Conservation (phyloP, 2,113 vertebrate species). For the Probosciger aterrimus region DNA sequence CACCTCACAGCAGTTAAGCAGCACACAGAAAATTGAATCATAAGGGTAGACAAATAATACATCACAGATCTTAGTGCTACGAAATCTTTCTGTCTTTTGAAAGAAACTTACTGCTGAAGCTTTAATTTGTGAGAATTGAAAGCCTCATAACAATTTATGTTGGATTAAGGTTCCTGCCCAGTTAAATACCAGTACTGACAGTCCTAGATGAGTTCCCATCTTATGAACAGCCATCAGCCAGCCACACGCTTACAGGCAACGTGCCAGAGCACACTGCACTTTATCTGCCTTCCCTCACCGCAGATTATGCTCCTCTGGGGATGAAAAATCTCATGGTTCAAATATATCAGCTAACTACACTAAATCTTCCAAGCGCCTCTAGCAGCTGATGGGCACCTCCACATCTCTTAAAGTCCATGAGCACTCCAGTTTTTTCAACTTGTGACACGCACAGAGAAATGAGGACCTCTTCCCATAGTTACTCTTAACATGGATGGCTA, state of each 20-base stretch:
- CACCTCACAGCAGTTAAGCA: background rate
- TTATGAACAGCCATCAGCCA: background rate
- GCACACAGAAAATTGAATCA: constrained; percentile 41
- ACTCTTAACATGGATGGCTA: background rate
- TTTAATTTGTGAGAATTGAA: constrained; percentile 53
- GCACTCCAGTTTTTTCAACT: background rate
- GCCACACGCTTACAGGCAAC: background rate
- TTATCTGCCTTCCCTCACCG: background rate
- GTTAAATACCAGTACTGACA: constrained; percentile 27
- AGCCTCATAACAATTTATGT: constrained; percentile 40
- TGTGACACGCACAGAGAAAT: background rate
- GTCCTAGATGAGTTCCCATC: background rate
- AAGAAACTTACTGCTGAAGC: constrained; percentile 25
- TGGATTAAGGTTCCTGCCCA: constrained; percentile 45
- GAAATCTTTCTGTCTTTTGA: constrained; percentile 20
- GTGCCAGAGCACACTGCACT: background rate
- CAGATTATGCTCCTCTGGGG: background rate
- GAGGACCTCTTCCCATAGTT: fast-evolving
- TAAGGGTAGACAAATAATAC: constrained; percentile 36
- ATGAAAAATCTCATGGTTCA: background rate
- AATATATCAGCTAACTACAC: background rate
- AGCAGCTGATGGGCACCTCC: background rate
- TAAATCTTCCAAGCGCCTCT: background rate
- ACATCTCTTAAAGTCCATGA: background rate
- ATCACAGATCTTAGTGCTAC: background rate